phyloP scores from a whole-genome alignment of 2,888 invertebrate species.

The Atethmia centrago region DNA sequence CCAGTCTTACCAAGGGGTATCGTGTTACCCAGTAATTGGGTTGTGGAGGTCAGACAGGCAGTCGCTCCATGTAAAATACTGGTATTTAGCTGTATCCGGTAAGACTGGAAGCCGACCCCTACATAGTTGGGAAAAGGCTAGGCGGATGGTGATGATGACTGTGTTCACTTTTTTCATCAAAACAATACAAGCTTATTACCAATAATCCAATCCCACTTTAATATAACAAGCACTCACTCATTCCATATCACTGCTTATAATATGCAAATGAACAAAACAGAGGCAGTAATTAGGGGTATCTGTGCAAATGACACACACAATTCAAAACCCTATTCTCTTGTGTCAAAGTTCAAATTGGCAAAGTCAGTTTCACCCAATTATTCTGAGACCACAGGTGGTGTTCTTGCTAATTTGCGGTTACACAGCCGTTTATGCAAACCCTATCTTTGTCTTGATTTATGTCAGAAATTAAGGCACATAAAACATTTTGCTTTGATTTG shows the following conservation, averaged over 20 bases:
- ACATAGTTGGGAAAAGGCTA: no score
- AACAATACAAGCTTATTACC: not conserved
- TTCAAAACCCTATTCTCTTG: not conserved
- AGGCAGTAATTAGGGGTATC: conserved; percentile 24
- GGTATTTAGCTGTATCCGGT: no score
- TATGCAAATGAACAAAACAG: conserved; percentile 38
- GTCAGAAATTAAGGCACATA: conserved; percentile 23
- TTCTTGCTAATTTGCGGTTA: conserved; percentile 52
- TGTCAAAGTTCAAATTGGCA: conserved; percentile 9
- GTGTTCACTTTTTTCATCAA: not conserved
- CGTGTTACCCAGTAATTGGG: no score
- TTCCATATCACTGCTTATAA: conserved; percentile 1
- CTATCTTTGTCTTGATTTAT: conserved; percentile 53
- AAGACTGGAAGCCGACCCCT: no score
- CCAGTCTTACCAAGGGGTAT: no score
- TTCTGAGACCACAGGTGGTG: conserved; percentile 53
- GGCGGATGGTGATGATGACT: no score
- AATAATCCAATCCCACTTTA: conserved; percentile 6
- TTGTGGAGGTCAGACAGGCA: no score
- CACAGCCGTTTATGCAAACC: conserved; percentile 35
- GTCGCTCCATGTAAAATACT: no score
- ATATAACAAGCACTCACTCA: not conserved
- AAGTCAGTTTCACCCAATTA: conserved; percentile 34
- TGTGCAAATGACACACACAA: not conserved
- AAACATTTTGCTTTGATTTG: conserved; percentile 11